Percentiles rank a stretch among this genome's conserved stretches.
phyloP scores from a whole-genome alignment of 2,888 invertebrate genomes.

The Leucoma salicis region DNA sequence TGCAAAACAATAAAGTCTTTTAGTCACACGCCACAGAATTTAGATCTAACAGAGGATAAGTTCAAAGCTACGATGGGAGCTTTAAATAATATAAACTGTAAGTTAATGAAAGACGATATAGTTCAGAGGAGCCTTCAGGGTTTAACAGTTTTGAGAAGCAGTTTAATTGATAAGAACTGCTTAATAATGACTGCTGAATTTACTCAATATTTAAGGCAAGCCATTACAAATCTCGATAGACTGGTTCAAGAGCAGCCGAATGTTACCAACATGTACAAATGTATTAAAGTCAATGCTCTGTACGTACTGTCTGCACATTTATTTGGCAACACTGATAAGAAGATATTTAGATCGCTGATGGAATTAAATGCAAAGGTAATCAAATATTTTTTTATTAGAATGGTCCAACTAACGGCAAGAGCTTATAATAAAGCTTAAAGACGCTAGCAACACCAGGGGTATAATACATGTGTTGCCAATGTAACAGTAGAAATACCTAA shows the following conservation, averaged over 20 bases:
- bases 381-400: constrained; percentile 1
- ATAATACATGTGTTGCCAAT: no score
- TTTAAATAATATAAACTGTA: constrained; percentile 85
- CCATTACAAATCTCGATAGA: constrained; percentile 84
- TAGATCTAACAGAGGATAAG: constrained; percentile 83
- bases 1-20: constrained; percentile 87
- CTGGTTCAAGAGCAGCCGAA: constrained; percentile 75
- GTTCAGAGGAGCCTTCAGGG: constrained; percentile 82
- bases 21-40: constrained; percentile 83
- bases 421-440: no score
- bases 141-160: constrained; percentile 63
- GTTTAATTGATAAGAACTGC: constrained; percentile 71
- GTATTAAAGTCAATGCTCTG: constrained; percentile 85
- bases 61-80: constrained; percentile 87
- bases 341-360: constrained; percentile 86
- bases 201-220: constrained; percentile 84
- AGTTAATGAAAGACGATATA: constrained; percentile 86
- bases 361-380: constrained; percentile 89
- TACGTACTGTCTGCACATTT: constrained; percentile 86
- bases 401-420: no score
- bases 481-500: no score
- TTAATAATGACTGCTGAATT: constrained; percentile 83
- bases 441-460: no score
- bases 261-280: constrained; percentile 78
- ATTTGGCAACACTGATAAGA: constrained; percentile 90